phyloP scores from a whole-genome alignment of 2,113 vertebrate genomes.

The Tricholaema leucomelas region DNA sequence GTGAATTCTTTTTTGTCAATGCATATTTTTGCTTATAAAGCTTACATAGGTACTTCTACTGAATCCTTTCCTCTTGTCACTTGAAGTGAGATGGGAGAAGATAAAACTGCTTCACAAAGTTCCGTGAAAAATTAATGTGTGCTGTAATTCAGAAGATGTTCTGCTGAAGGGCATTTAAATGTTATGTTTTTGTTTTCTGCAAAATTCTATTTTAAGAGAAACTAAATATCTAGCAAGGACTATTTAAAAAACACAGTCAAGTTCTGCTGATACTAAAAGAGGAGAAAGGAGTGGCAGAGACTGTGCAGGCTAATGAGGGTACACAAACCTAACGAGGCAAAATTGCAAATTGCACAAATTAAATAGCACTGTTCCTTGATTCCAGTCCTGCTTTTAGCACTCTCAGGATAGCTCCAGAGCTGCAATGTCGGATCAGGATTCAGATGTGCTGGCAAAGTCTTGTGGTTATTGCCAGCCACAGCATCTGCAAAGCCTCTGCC shows the following conservation, averaged over 20 bases:
- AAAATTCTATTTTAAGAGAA: slow-evolving; percentile 30
- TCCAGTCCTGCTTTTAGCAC: background rate
- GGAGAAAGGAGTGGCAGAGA: background rate
- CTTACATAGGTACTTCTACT: background rate
- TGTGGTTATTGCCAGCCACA: background rate
- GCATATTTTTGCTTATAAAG: background rate
- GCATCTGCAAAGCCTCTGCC: background rate
- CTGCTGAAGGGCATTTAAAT: slow-evolving; percentile 24
- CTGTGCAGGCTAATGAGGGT: background rate
- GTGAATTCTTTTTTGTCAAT: background rate
- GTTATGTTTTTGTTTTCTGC: slow-evolving; percentile 1
- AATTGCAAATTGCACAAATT: background rate
- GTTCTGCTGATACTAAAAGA: background rate
- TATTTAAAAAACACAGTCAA: background rate
- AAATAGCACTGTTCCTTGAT: background rate
- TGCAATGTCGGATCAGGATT: background rate
- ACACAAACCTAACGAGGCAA: background rate
- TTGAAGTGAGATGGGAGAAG: background rate
- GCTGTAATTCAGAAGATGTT: slow-evolving; percentile 25
- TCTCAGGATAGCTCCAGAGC: background rate
- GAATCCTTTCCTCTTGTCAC: background rate
- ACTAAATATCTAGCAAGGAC: background rate
- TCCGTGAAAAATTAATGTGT: slow-evolving; percentile 34
- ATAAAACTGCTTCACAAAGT: background rate
- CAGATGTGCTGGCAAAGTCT: background rate